phyloP scores from a whole-genome alignment of 1,140 invertebrate species.

The Antheraea mylitta region DNA sequence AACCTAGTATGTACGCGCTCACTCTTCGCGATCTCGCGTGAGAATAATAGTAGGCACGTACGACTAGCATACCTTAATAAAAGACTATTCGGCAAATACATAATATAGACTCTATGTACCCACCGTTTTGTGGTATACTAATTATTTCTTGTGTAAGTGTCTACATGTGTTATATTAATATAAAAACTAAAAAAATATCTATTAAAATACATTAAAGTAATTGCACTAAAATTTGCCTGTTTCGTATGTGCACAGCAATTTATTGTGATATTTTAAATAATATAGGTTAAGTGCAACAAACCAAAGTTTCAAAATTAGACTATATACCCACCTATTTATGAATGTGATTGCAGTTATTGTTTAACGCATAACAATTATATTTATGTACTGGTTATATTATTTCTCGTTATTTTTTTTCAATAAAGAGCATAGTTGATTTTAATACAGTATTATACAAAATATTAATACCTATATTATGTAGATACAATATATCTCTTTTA shows the following conservation, averaged over 20 bases:
- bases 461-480: not conserved
- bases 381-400: not conserved
- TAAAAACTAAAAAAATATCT: conserved; percentile 40
- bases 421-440: not conserved
- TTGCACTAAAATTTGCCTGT: conserved; percentile 78
- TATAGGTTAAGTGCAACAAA: conserved; percentile 69
- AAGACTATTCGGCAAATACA: conserved; percentile 24
- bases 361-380: conserved; percentile 26
- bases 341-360: conserved; percentile 59
- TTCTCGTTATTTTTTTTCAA: not conserved
- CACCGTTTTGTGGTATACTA: conserved; percentile 28
- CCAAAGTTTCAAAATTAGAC: conserved; percentile 66
- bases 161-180: conserved; percentile 56
- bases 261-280: conserved; percentile 79
- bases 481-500: not conserved
- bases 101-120: conserved; percentile 12
- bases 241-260: conserved; percentile 78
- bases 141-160: conserved; percentile 44
- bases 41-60: not conserved
- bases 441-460: not conserved
- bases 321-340: conserved; percentile 49
- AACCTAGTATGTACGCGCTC: not conserved
- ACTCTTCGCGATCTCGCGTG: no score
- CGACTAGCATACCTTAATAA: not conserved
- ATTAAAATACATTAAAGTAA: conserved; percentile 74